phyloP scores from a whole-genome alignment of 2,113 vertebrate species.

The Callospermophilus lateralis region DNA sequence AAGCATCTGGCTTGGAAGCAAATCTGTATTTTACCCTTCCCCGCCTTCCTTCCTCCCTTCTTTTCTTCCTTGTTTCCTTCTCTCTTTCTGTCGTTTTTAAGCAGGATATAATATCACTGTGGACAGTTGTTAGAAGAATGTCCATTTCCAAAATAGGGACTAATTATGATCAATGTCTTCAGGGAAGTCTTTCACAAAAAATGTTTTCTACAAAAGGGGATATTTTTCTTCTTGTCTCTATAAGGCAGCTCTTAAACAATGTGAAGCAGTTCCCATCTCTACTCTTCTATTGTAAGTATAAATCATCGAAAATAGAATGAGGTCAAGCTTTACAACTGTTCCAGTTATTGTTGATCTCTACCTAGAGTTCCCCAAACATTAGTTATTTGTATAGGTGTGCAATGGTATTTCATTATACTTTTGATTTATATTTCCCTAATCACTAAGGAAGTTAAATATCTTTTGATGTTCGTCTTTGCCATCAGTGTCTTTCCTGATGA shows the following conservation, averaged over 20 bases:
- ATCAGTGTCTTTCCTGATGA: neutral
- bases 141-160: neutral
- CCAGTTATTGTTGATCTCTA: neutral
- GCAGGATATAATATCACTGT: neutral
- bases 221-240: neutral
- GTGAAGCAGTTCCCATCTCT: neutral
- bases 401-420: neutral
- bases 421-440: neutral
- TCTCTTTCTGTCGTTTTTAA: neutral
- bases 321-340: neutral
- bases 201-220: neutral
- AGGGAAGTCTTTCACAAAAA: neutral
- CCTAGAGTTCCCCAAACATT: neutral
- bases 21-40: neutral
- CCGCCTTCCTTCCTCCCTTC: neutral
- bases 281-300: neutral
- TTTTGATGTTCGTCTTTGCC: neutral
- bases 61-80: neutral
- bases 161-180: neutral
- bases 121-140: neutral
- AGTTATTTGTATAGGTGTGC: neutral
- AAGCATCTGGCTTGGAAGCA: neutral
- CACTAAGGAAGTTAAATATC: neutral
- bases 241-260: neutral
- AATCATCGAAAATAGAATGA: neutral